phyloP scores from a whole-genome alignment of 2,113 vertebrate species.

The Varanus salvator region DNA sequence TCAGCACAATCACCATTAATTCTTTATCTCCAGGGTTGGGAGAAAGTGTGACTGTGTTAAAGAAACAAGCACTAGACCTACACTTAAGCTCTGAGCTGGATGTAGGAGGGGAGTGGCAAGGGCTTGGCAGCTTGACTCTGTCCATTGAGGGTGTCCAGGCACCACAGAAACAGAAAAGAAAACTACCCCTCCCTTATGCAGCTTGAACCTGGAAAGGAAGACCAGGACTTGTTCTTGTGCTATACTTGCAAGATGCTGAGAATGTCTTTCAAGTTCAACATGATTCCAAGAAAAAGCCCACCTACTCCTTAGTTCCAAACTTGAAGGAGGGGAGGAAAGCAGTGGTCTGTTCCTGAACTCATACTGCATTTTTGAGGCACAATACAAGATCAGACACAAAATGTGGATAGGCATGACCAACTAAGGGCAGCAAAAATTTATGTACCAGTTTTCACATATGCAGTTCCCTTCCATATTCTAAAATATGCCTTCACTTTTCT shows the following conservation, averaged over 20 bases:
- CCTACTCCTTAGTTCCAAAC: no score
- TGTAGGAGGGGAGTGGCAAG: no score
- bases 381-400: background rate
- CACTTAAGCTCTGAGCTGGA: no score
- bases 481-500: constrained; percentile 16
- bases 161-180: background rate
- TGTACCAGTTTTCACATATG: background rate
- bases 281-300: background rate
- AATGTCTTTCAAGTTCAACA: background rate
- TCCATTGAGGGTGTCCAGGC: no score
- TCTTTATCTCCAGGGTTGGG: no score
- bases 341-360: background rate
- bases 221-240: background rate
- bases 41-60: no score
- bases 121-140: no score
- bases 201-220: background rate
- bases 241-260: background rate
- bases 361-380: background rate
- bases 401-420: background rate
- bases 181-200: background rate
- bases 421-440: background rate
- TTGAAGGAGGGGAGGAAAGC: no score
- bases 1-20: no score
- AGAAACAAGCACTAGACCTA: no score
- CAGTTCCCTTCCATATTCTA: background rate